phyloP scores from a whole-genome alignment of 2,113 vertebrate species.

The Vanacampus margaritifer region DNA sequence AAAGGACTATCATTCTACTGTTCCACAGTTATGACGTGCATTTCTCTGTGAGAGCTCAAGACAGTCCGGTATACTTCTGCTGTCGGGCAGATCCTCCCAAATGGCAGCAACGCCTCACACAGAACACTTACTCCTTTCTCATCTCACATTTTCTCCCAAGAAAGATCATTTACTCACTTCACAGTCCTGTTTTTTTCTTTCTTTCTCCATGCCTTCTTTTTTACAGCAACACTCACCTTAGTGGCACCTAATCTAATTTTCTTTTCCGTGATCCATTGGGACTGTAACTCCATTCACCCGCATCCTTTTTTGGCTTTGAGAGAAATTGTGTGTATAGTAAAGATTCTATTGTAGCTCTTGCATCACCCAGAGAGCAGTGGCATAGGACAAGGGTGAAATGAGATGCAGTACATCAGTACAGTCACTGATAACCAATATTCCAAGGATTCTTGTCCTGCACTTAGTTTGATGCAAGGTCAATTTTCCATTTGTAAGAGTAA shows the following conservation, averaged over 20 bases:
- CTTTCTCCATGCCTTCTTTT: constrained; percentile 8
- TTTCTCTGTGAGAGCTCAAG: constrained; percentile 32
- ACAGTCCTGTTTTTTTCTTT: constrained; percentile 10
- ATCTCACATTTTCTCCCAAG: constrained; percentile 26
- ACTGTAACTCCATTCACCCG: constrained; percentile 28
- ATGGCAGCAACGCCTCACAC: constrained; percentile 10
- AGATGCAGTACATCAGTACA: neutral
- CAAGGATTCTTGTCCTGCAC: neutral
- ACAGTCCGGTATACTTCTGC: constrained; percentile 15
- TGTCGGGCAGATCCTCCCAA: constrained; percentile 19
- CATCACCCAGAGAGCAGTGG: constrained; percentile 8
- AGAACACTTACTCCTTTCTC: constrained; percentile 22
- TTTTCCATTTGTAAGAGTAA: neutral
- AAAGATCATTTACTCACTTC: constrained; percentile 26
- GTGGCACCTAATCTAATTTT: constrained; percentile 29
- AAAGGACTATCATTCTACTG: neutral
- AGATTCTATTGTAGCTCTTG: neutral
- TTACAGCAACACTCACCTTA: constrained; percentile 22
- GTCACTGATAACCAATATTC: constrained; percentile 5
- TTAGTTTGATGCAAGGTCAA: neutral
- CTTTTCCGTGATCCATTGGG: constrained; percentile 15
- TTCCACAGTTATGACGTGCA: neutral
- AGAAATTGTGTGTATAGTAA: constrained; percentile 3
- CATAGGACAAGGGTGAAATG: constrained; percentile 4
- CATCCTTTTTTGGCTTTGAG: constrained; percentile 9